phyloP scores from a whole-genome alignment of 2,888 invertebrate species.

The Drosophila antonietae region DNA sequence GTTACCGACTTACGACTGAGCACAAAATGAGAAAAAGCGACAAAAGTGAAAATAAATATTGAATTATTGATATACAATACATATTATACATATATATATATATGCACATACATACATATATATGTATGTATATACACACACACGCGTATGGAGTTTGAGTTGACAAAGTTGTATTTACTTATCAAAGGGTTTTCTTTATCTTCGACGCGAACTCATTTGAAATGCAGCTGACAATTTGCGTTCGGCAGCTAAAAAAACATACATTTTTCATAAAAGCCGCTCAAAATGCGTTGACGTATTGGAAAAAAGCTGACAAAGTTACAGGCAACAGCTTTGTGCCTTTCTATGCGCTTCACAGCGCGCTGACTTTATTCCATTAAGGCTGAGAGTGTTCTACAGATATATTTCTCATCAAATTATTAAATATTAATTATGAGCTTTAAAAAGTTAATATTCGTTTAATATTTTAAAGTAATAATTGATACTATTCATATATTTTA shows the following conservation, averaged over 20 bases:
- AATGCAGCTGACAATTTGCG: slow-evolving; percentile 69
- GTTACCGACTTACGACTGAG: slow-evolving; percentile 61
- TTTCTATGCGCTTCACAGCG: slow-evolving; percentile 49
- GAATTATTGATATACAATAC: slow-evolving; percentile 76
- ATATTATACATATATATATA: slow-evolving; percentile 31
- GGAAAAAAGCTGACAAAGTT: slow-evolving; percentile 16
- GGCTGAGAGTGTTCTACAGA: background rate
- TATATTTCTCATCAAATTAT: background rate
- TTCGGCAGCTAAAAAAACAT: slow-evolving; percentile 52
- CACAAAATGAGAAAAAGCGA: slow-evolving; percentile 53
- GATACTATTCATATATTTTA: no score
- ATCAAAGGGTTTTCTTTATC: slow-evolving; percentile 51
- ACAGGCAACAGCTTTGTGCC: slow-evolving; percentile 17
- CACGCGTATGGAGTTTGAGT: slow-evolving; percentile 9
- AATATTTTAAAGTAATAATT: no score
- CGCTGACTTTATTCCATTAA: slow-evolving; percentile 4
- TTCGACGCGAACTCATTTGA: slow-evolving; percentile 44
- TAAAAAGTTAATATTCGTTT: no score
- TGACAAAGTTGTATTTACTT: slow-evolving; percentile 46
- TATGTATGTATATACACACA: slow-evolving; percentile 3
- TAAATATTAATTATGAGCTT: background rate
- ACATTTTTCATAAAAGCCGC: slow-evolving; percentile 58
- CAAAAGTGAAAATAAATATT: slow-evolving; percentile 73
- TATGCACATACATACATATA: background rate
- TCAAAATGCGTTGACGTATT: slow-evolving; percentile 58